Conservation (phyloP, 1,140 invertebrate species). For the Lethrus apterus region DNA sequence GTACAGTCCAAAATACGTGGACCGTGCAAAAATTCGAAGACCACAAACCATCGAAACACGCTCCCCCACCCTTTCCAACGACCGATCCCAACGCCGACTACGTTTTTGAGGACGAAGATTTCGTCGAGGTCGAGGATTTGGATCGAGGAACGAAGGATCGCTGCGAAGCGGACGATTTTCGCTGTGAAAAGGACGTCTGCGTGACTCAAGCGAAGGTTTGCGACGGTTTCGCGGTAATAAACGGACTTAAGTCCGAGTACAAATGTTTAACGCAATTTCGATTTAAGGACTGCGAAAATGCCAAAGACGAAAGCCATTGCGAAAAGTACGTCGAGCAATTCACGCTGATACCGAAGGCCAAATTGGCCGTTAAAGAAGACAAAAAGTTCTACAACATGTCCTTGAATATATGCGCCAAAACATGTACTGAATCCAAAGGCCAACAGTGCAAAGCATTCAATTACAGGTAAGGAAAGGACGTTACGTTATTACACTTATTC, state of each 20-base stretch:
- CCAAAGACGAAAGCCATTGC: conserved; percentile 52
- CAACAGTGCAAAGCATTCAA: conserved; percentile 57
- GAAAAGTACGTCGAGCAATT: conserved; percentile 31
- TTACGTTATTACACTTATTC: too few species aligned
- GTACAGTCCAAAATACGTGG: neutral
- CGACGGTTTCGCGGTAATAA: conserved; percentile 50
- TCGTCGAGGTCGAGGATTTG: neutral
- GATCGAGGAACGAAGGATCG: neutral
- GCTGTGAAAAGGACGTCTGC: conserved; percentile 45
- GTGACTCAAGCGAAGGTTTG: conserved; percentile 61
- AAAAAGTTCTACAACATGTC: conserved; percentile 54
- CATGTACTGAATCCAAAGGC: conserved; percentile 49
- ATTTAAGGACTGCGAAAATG: conserved; percentile 53
- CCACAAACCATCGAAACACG: neutral
- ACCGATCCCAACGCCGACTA: conserved; percentile 48
- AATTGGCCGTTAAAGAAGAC: conserved; percentile 43
- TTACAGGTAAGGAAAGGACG: conserved; percentile 50
- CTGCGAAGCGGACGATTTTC: conserved; percentile 27
- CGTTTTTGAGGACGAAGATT: conserved; percentile 32
- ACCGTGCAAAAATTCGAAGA: neutral
- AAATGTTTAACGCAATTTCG: neutral
- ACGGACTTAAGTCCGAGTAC: neutral
- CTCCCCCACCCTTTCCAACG: conserved; percentile 32
- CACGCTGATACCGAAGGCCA: conserved; percentile 37
- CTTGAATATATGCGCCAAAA: conserved; percentile 49